phyloP scores from a whole-genome alignment of 2,888 invertebrate species.

The Conistra vaccinii region DNA sequence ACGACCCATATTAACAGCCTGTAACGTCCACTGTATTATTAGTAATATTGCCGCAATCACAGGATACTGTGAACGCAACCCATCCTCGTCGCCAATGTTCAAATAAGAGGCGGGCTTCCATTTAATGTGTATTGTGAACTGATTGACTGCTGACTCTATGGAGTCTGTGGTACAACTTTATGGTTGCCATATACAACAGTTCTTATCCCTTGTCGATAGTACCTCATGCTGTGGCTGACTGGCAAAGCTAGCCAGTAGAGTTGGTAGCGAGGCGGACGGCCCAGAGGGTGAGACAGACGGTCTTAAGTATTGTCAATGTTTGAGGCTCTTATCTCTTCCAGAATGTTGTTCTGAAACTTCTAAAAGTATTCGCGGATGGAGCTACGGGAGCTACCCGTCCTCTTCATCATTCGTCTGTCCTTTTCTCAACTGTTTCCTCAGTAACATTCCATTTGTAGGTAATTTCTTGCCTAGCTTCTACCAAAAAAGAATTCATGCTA shows the following conservation, averaged over 20 bases:
- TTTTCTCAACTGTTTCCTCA: not conserved
- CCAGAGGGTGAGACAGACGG: too few relatives aligned
- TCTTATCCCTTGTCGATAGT: not conserved
- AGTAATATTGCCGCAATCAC: constrained; percentile 5
- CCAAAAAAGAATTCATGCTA: not conserved
- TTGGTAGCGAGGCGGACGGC: not conserved
- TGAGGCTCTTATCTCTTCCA: too few relatives aligned
- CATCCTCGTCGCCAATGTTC: too few relatives aligned
- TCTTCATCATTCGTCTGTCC: not conserved
- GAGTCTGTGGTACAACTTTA: too few relatives aligned
- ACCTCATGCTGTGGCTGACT: not conserved
- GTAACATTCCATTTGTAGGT: not conserved
- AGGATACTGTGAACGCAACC: too few relatives aligned
- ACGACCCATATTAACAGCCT: constrained; percentile 12
- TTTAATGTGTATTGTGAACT: too few relatives aligned
- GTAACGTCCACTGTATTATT: constrained; percentile 10
- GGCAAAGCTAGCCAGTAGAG: not conserved
- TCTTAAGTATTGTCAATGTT: not conserved
- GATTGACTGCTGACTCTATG: too few relatives aligned
- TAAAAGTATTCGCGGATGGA: not conserved
- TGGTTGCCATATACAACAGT: too few relatives aligned
- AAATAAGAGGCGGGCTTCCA: too few relatives aligned
- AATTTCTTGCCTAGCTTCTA: not conserved
- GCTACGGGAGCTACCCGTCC: not conserved
- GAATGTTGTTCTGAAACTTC: not conserved